Conservation (phyloP, 2,797 vertebrate genomes). For the Spea hammondii region DNA sequence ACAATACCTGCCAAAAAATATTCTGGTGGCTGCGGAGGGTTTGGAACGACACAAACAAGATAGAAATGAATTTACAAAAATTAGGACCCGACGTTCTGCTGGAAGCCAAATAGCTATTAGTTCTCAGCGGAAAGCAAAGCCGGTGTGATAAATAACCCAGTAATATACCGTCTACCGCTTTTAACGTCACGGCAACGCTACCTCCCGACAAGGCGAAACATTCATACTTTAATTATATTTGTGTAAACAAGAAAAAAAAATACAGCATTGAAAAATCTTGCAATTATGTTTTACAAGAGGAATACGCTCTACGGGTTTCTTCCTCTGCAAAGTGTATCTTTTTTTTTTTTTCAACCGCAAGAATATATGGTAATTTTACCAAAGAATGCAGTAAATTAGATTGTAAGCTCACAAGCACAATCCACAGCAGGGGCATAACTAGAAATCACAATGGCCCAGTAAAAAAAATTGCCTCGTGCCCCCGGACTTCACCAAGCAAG, state of each 20-base stretch:
- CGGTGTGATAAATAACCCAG: background rate
- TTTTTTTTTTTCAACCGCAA: too few relatives aligned
- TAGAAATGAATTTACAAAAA: slow-evolving; percentile 29
- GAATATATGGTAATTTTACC: too few relatives aligned
- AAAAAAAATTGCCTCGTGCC: too few relatives aligned
- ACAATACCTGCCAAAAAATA: slow-evolving; percentile 6
- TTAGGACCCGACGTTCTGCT: slow-evolving; percentile 10
- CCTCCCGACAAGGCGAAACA: background rate
- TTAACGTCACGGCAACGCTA: background rate
- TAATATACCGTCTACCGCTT: slow-evolving; percentile 11
- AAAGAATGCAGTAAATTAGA: too few relatives aligned
- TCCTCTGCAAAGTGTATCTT: background rate
- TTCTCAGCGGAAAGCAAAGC: background rate
- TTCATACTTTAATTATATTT: slow-evolving; percentile 8
- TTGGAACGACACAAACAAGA: slow-evolving; percentile 30
- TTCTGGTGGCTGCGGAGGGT: background rate
- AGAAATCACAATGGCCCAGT: too few relatives aligned
- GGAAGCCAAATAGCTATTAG: background rate
- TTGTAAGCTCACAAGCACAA: too few relatives aligned
- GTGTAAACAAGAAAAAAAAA: background rate
- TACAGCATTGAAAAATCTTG: background rate
- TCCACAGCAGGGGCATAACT: too few relatives aligned
- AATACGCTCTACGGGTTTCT: background rate
- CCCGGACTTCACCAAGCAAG: too few relatives aligned
- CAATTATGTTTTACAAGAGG: background rate